Base-by-base conservation (phyloP, 2,888 invertebrate genomes). In the Acleris sparsana region DNA sequence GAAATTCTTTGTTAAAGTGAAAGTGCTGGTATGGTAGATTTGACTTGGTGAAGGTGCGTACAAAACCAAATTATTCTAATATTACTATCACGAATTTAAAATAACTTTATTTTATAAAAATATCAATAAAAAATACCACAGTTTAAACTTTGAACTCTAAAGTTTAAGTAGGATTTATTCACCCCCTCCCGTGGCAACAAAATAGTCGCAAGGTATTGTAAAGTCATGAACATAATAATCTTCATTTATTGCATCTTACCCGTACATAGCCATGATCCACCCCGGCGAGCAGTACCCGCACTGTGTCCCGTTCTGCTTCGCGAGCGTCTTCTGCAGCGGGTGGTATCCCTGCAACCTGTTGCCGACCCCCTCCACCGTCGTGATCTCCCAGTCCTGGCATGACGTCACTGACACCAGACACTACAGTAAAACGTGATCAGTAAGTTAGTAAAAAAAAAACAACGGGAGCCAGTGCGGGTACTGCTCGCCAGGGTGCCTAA, bases 201-300 rank as follows among this genome's bases (percentile, higher is more conserved):
- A 9, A 1, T 29, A 39, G 9, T 39, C 11, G 11, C 13, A 39
- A 39, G 9, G 1, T n/a, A 5, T 13, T 13, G 13, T 39, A 1
- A 1, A 1, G 39, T 3, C 39, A 39, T 39, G 13, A 4, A 13
- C 13, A 39, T 39, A 39, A 39, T 39, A 39, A 39, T 39, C 39
- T 39, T 39, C 39, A 39, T 39, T 13, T 13, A 39, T 39, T 13
- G 13, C 39, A 4, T 1, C 39, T 39, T 39, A 85, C 85, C 88
- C 84, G 83, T 94, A 94, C 95, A 96, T 95, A 74, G 94, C 94
- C 96, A 96, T 96, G 49, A 96, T 94, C 94, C 96, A 96, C 9
- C 96, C 96, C 0, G 96, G 94, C 22, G 95, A 94, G 77, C 97
- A 97, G 80, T 93, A 95, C 0, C 96, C 96, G 78, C 96, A 96